phyloP scores from a whole-genome alignment of 1,140 invertebrate species.

The Hypothenemus hampei region DNA sequence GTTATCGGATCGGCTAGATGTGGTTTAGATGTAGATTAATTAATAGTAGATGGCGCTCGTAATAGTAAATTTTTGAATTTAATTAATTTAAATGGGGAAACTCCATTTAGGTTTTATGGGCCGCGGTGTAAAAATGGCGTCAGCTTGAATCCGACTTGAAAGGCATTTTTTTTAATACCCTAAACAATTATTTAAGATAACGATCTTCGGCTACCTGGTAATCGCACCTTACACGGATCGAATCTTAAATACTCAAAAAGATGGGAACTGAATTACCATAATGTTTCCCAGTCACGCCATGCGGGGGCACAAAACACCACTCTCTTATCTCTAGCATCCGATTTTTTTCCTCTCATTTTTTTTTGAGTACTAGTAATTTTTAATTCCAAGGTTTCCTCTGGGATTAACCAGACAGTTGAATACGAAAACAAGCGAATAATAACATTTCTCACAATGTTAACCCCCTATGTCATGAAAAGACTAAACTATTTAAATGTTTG shows the following conservation, averaged over 20 bases:
- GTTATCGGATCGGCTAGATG: no score
- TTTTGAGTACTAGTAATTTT: no score
- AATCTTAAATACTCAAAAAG: conserved; percentile 13
- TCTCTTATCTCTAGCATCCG: no score
- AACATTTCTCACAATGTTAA: conserved; percentile 9
- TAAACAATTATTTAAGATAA: conserved; percentile 19
- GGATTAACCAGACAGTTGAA: conserved; percentile 11
- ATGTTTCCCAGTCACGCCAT: conserved; percentile 16
- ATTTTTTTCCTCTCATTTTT: no score
- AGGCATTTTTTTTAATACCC: conserved; percentile 6
- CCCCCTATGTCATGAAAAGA: no score
- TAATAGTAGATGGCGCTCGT: no score
- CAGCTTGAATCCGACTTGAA: conserved; percentile 5
- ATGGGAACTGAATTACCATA: conserved; percentile 17
- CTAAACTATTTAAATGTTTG: conserved; percentile 10
- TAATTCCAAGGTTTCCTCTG: no score
- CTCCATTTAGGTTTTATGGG: no score
- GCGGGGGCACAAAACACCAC: conserved; percentile 9
- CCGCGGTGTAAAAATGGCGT: no score
- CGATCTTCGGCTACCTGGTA: conserved; percentile 8
- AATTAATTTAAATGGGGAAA: no score
- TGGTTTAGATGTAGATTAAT: no score
- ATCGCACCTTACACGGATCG: conserved; percentile 9
- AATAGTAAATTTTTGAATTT: no score
- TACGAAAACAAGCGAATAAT: conserved; percentile 14